A percentile compares a stretch with the other conserved stretches of the same genome.
Evolutionary conservation across 2,113 vertebrate genomes (phyloP).

Genomic region (Eurypyga helias): DNA sequence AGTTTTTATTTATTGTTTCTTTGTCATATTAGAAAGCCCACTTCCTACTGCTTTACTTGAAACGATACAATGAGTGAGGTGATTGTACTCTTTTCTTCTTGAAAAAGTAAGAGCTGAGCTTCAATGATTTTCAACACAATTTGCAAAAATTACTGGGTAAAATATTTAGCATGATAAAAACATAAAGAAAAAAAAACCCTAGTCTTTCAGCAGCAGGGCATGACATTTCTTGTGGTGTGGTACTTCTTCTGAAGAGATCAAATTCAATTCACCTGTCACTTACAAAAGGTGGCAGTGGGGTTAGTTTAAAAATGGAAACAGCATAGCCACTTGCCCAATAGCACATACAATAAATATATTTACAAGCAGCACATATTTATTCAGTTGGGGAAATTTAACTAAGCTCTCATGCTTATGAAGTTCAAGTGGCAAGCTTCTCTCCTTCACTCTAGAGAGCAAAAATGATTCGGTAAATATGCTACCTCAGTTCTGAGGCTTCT

Average conservation of each 20-base stretch:
- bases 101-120: background rate
- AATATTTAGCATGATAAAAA: constrained; percentile 14
- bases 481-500: background rate
- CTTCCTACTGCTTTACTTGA: background rate
- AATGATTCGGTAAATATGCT: background rate
- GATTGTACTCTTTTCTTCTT: background rate
- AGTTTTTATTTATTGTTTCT: background rate
- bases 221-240: background rate
- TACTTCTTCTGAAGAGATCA: background rate
- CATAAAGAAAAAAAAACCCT: background rate
- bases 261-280: background rate
- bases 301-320: background rate
- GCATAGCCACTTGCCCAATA: background rate
- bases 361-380: background rate
- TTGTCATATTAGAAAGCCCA: constrained; percentile 1
- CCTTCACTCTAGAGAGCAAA: constrained; percentile 21
- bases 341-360: background rate
- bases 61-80: background rate
- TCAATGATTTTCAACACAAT: background rate
- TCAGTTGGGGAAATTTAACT: background rate
- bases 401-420: background rate
- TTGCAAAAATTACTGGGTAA: constrained; percentile 9
- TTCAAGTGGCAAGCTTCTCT: background rate
- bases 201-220: background rate
- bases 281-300: background rate